Base-by-base conservation (phyloP, 2,797 vertebrate species). In the Austrolebias charrua region DNA sequence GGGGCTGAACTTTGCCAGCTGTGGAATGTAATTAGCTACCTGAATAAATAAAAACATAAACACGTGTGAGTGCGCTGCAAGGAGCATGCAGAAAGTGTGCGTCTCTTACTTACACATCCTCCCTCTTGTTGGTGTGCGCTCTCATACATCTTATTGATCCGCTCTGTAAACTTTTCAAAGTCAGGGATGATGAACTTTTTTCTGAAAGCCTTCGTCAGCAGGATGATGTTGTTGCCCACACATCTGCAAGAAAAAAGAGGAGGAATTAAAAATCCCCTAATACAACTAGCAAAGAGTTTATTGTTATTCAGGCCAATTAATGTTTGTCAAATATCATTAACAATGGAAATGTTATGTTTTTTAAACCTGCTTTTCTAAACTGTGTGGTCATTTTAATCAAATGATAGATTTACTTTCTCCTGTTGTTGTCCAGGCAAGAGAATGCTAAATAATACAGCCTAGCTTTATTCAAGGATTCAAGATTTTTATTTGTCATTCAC, bases 11-110 rank as follows among this genome's bases (percentile, higher is more conserved):
- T 96, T 97, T 18, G 94, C 95, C 88, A 96, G 87, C 63, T 96
- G 95, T 61, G 95, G 95, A 85, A 96, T 96, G 84, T 96, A 97
- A 83, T 96, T 89, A 6, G 95, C 94, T 33, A 96, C 94, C 95
- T 97, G 85, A 33, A 3, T 9, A 59, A 12, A 58, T 14, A 14
- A 69, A 57, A 24, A 43, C 13, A 2, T 46, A 44, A 24, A 24
- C 24, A 24, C 24, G 24, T 24, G 24, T 24, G 24, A 53, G 29
- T 7, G 40, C 1, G 6, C n/a, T 47, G 28, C 55, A 20, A 31
- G 14, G 43, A 68, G 18, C 6, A 14, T 15, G 28, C 38, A 38
- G 4, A 55, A n/a, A 49, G 49, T 55, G 42, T 33, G 4, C 16
- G 3, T 63, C 9, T 47, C 18, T 33, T 15, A 79, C 89, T 80